phyloP scores from a whole-genome alignment of 2,888 invertebrate genomes.

The Euplexia lucipara region DNA sequence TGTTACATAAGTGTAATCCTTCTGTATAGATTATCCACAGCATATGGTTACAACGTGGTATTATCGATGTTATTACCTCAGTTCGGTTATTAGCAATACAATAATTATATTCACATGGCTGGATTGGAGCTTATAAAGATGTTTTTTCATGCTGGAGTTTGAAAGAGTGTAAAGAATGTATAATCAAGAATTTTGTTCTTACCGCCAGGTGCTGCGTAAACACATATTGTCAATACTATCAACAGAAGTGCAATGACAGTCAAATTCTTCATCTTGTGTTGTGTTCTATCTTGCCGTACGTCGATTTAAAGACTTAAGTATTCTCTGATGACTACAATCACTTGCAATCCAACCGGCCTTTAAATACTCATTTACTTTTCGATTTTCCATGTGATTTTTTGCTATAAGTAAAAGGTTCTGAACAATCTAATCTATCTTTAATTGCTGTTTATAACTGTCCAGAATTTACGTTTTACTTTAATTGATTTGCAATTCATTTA shows the following conservation, averaged over 20 bases:
- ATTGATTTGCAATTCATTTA: slow-evolving; percentile 17
- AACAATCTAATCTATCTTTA: slow-evolving; percentile 61
- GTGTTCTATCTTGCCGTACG: not conserved
- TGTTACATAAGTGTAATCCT: slow-evolving; percentile 4
- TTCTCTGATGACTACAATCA: slow-evolving; percentile 32
- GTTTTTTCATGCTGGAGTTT: not conserved
- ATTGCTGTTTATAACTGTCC: slow-evolving; percentile 3
- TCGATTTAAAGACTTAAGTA: not conserved
- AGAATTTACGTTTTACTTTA: slow-evolving; percentile 26
- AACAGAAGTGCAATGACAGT: slow-evolving; percentile 56
- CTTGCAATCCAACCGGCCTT: slow-evolving; percentile 28
- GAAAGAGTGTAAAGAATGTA: too few relatives aligned
- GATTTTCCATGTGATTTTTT: slow-evolving; percentile 41
- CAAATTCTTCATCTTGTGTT: slow-evolving; percentile 63
- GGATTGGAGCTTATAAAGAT: not conserved
- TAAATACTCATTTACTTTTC: slow-evolving; percentile 64
- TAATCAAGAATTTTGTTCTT: slow-evolving; percentile 31
- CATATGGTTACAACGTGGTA: not conserved
- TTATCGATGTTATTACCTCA: slow-evolving; percentile 4
- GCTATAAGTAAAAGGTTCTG: slow-evolving; percentile 46
- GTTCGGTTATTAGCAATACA: not conserved
- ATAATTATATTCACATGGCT: slow-evolving; percentile 6
- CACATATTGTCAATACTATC: slow-evolving; percentile 57
- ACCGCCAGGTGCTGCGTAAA: slow-evolving; percentile 63
- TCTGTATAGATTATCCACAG: not conserved